Evolutionary conservation across 1,140 invertebrate species (phyloP).

Genomic region (Cyclina sinensis): DNA sequence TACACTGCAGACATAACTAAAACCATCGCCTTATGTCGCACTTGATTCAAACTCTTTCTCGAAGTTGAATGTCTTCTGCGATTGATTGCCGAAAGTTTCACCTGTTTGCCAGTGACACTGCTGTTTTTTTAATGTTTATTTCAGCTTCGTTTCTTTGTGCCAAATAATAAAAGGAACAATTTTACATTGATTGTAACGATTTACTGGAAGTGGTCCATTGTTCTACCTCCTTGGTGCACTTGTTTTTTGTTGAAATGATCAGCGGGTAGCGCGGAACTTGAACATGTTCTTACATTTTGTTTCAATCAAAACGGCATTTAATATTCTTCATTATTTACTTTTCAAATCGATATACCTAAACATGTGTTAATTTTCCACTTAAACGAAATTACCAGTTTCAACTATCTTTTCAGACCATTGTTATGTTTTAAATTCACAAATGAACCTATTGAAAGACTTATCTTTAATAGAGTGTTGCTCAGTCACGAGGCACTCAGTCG

Average conservation of each 20-base stretch:
- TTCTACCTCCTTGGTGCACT: background rate
- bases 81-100: too few species aligned
- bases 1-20: too few species aligned
- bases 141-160: background rate
- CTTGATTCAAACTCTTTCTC: too few species aligned
- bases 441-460: slow-evolving; percentile 20
- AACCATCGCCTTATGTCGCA: too few species aligned
- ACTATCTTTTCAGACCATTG: slow-evolving; percentile 34
- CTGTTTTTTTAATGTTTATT: background rate
- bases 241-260: slow-evolving; percentile 1
- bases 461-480: slow-evolving; percentile 48
- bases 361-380: slow-evolving; percentile 63
- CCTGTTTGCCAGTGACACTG: too few species aligned
- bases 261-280: background rate
- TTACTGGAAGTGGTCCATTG: slow-evolving; percentile 10
- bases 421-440: slow-evolving; percentile 33
- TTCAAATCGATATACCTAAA: slow-evolving; percentile 59
- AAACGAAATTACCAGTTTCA: slow-evolving; percentile 40
- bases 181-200: background rate
- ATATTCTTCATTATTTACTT: slow-evolving; percentile 45
- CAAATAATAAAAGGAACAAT: too few species aligned
- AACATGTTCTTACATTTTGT: slow-evolving; percentile 23
- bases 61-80: too few species aligned
- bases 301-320: slow-evolving; percentile 44
- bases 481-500: background rate